Conservation (phyloP, 2,797 vertebrate species). For the Syncerus caffer region DNA sequence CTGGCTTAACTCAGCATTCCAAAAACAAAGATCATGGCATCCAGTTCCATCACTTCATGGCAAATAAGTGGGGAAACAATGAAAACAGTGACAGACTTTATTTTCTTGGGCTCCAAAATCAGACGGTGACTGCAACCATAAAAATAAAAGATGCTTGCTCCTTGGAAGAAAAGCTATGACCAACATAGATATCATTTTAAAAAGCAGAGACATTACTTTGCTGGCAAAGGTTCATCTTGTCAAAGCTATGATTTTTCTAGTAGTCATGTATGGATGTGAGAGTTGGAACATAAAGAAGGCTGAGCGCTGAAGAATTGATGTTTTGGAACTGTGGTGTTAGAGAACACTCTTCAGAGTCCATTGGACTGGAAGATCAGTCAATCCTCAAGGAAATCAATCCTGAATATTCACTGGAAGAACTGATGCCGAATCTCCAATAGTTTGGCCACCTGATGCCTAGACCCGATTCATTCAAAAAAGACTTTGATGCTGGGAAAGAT, state of each 20-base stretch:
- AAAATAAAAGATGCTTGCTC: not conserved
- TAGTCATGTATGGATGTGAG: not conserved
- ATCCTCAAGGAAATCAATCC: not conserved
- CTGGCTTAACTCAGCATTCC: not conserved
- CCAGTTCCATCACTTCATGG: not conserved
- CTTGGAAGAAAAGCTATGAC: not conserved
- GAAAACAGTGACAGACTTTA: not conserved
- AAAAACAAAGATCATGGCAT: not conserved
- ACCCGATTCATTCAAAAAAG: not conserved
- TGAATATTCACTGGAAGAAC: not conserved
- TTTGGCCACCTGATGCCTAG: not conserved
- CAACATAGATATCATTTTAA: not conserved
- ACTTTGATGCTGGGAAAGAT: not conserved
- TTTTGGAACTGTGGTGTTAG: not conserved
- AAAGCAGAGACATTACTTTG: not conserved
- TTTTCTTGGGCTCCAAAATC: not conserved
- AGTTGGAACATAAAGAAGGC: not conserved
- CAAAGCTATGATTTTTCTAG: not conserved
- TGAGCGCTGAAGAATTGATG: accelerated
- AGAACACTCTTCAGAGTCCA: not conserved
- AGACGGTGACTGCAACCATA: not conserved
- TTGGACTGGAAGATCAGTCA: not conserved
- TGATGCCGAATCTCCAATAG: not conserved
- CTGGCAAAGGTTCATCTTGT: not conserved
- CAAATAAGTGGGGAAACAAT: not conserved